Evolutionary conservation across 2,888 invertebrate species (phyloP).

Genomic region (Pammene aurita): DNA sequence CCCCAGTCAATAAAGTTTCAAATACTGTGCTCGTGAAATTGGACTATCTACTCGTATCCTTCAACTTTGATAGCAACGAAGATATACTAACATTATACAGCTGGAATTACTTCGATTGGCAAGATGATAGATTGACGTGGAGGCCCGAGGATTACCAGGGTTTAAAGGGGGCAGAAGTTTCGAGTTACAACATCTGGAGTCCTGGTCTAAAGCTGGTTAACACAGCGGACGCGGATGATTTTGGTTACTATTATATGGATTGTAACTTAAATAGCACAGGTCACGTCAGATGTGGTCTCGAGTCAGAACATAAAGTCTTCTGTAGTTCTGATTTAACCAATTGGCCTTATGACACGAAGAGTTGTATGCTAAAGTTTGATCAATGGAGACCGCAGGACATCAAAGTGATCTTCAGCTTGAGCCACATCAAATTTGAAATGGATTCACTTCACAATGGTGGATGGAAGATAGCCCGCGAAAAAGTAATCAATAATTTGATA

Average conservation of each 20-base stretch:
- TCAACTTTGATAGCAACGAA: conserved; percentile 20
- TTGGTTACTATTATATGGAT: conserved; percentile 10
- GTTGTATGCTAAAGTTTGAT: conserved; percentile 28
- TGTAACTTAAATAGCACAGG: conserved; percentile 24
- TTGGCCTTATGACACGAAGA: conserved; percentile 34
- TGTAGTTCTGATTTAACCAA: conserved; percentile 13
- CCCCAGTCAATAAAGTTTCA: conserved; percentile 16
- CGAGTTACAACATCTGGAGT: conserved; percentile 48
- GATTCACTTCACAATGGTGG: conserved; percentile 14
- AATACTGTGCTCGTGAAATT: conserved; percentile 11
- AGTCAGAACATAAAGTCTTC: conserved; percentile 18
- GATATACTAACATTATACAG: conserved; percentile 22
- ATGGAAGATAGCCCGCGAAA: conserved; percentile 11
- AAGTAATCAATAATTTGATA: conserved; percentile 13
- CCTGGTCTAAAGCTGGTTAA: conserved; percentile 52
- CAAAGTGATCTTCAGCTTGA: conserved; percentile 19
- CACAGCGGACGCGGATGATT: conserved; percentile 29
- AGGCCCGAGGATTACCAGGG: conserved; percentile 52
- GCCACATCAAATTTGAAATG: conserved; percentile 11
- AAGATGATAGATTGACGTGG: conserved; percentile 54
- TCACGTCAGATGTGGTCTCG: background rate
- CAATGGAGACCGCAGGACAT: conserved; percentile 25
- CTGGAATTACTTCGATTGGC: conserved; percentile 46
- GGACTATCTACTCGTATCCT: conserved; percentile 15
- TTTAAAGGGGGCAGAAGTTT: conserved; percentile 41